Evolutionary conservation across 92 coral and sea anemone species (phyloP).

Genomic region (Plumapathes pennacea): DNA sequence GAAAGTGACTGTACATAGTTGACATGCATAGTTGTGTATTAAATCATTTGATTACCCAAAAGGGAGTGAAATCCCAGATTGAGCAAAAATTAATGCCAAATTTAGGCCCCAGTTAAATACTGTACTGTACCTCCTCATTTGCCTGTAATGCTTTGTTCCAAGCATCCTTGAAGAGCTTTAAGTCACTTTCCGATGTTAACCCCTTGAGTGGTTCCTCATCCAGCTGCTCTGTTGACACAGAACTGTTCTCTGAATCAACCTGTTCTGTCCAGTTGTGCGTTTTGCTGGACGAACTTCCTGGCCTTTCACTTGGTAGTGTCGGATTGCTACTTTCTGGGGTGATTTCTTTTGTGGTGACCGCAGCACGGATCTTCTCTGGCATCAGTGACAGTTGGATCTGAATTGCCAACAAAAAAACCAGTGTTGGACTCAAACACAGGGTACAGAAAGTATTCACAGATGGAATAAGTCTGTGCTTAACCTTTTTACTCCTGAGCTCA

Average conservation of each 20-base stretch:
- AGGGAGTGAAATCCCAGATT: too few relatives aligned
- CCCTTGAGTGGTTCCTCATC: conserved; percentile 76
- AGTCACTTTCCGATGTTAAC: conserved; percentile 73
- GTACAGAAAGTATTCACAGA: neutral
- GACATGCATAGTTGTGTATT: too few relatives aligned
- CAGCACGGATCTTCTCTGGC: conserved; percentile 82
- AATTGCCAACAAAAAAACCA: too few relatives aligned
- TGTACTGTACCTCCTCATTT: conserved; percentile 76
- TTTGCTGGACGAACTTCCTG: conserved; percentile 7
- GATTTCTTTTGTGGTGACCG: conserved; percentile 65
- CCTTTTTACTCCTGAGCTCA: too few relatives aligned
- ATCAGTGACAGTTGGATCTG: conserved; percentile 60
- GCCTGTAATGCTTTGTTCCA: conserved; percentile 83
- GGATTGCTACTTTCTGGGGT: conserved; percentile 43
- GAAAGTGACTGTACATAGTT: too few relatives aligned
- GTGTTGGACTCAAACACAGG: too few relatives aligned
- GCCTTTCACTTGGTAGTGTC: conserved; percentile 3
- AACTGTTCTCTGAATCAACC: conserved; percentile 13
- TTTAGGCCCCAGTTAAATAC: too few relatives aligned
- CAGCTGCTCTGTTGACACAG: conserved; percentile 59
- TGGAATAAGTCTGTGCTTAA: too few relatives aligned
- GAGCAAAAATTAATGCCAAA: too few relatives aligned
- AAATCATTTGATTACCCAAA: too few relatives aligned
- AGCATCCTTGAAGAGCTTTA: conserved; percentile 84
- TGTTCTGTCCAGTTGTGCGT: conserved; percentile 12